Evolutionary conservation across 2,113 vertebrate genomes (phyloP), one percentile per base, ranked within the genome.

Genomic region (Vanacampus margaritifer): DNA sequence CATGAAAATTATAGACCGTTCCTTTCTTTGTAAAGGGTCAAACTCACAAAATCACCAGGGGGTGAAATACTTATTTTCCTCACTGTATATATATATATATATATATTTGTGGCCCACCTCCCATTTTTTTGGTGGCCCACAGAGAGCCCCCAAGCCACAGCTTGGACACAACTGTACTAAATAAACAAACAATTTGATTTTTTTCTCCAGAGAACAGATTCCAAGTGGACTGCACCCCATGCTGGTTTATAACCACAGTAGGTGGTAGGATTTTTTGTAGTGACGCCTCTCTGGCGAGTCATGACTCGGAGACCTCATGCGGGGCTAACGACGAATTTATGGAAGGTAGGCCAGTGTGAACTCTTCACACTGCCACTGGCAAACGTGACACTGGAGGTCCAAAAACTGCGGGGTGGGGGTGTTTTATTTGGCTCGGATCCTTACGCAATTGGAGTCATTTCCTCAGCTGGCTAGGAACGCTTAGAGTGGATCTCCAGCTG

Each of bases 401-500:
- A n/a, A 14, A 50, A 32, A n/a, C 3, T 56, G 24, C 11, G 19
- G 21, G 12, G 50, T n/a, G 48, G 19, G 17, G n/a, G 8, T 24
- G 23, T 14, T 57, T 39, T 39, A 23, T 61, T 5, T 39, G 58
- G 19, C 58, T 61, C 2, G 11, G 35, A 3, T 59, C 28, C 59
- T 23, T 37, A 16, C 32, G 41, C 0, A 11, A 2, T 35, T 6
- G 16, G 46, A 68, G 35, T 16, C 19, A 62, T 59, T 53, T 62
- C 23, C 35, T 73, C 14, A 37, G 56, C 5, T 6, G 61, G 35
- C 37, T 50, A 37, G 68, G 48, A 65, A 8, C 50, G 7, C 43
- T 24, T 3, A 35, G 36, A 46, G 63, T 64, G 28, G 19, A 59
- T 21, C 35, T 69, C 14, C 57, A 48, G 60, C 73, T 77, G 75